These are phyloP conservation scores for Oryzias celebensis DNA, from an alignment of 2,113 vertebrate species.

Conservation along the genomic window DNA sequence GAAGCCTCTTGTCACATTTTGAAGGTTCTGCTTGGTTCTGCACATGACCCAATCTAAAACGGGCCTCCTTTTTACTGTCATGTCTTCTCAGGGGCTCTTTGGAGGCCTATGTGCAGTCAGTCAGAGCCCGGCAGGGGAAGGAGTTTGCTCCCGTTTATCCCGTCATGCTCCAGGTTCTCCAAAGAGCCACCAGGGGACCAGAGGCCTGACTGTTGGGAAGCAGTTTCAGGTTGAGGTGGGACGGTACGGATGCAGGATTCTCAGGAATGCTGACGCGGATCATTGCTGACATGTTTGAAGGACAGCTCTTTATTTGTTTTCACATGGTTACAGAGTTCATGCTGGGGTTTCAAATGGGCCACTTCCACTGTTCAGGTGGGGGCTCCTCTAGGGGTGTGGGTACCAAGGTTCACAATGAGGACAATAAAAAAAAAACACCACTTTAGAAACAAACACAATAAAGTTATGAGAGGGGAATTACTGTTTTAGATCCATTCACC, in stretches of 20 bases:
- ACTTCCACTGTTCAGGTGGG: slow-evolving; percentile 91
- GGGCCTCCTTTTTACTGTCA: not conserved
- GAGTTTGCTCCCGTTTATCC: slow-evolving; percentile 95
- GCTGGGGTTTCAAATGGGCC: too few relatives aligned
- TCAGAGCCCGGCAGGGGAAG: slow-evolving; percentile 88
- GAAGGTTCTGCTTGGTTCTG: too few relatives aligned
- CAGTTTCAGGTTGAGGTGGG: not conserved
- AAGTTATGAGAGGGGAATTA: too few relatives aligned
- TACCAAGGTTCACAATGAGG: too few relatives aligned
- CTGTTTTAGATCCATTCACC: too few relatives aligned
- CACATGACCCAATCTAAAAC: too few relatives aligned
- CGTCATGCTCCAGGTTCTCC: slow-evolving; percentile 93
- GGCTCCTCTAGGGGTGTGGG: slow-evolving; percentile 78
- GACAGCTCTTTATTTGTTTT: slow-evolving; percentile 34
- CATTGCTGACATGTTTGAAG: not conserved
- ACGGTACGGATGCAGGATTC: too few relatives aligned
- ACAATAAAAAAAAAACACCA: too few relatives aligned
- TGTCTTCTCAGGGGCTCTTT: slow-evolving; percentile 81
- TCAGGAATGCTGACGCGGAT: too few relatives aligned
- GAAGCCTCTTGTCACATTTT: too few relatives aligned
- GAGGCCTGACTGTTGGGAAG: slow-evolving; percentile 7
- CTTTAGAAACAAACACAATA: not conserved
- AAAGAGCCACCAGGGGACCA: slow-evolving; percentile 78
- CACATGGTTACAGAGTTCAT: not conserved
- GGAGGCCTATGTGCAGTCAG: slow-evolving; percentile 94